Evolutionary conservation across 2,888 invertebrate genomes (phyloP).

Genomic region (Drosophila incognita): DNA sequence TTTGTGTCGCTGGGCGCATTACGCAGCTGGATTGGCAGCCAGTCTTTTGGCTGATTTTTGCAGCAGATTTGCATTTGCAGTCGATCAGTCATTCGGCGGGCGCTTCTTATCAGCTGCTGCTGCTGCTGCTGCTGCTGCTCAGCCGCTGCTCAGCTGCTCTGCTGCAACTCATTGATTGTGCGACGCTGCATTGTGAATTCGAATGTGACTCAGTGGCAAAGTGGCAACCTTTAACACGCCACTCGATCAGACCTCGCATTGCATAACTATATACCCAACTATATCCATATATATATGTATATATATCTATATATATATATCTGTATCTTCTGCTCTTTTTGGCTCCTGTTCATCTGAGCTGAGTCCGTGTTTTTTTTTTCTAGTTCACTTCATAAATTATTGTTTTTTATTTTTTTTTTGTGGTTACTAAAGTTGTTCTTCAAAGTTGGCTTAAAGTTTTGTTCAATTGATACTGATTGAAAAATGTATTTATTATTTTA

Average conservation of each 20-base stretch:
- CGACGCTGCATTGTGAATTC: constrained; percentile 40
- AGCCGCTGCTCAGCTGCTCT: constrained; percentile 11
- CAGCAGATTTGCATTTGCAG: constrained; percentile 22
- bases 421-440: neutral
- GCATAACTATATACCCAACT: neutral
- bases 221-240: constrained; percentile 10
- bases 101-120: constrained; percentile 43
- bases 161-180: constrained; percentile 22
- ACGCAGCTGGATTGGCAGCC: constrained; percentile 46
- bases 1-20: constrained; percentile 9
- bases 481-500: neutral
- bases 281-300: neutral
- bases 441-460: neutral
- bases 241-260: constrained; percentile 10
- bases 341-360: neutral
- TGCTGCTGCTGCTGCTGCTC: constrained; percentile 31
- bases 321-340: neutral
- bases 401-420: neutral
- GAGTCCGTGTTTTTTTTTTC: neutral
- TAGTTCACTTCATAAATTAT: neutral
- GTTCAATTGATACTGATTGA: neutral
- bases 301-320: neutral
- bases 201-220: constrained; percentile 26
- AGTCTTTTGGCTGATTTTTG: neutral
- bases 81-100: constrained; percentile 47